These are phyloP conservation scores for Danionella dracula DNA, from an alignment of 2,797 vertebrate genomes.

Conservation along the genomic window DNA sequence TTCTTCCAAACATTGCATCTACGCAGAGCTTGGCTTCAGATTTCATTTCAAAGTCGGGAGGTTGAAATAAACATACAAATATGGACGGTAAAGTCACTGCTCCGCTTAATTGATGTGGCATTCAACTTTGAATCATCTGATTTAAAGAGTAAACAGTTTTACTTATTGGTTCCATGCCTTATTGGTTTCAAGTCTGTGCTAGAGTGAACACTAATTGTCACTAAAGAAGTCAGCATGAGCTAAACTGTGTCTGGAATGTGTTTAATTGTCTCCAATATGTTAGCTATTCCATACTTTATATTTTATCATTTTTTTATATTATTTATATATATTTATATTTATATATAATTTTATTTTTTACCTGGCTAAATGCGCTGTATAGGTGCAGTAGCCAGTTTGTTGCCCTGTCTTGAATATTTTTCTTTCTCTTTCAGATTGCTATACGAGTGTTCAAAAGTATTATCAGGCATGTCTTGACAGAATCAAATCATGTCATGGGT, in stretches of 20 bases:
- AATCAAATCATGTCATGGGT: too few relatives aligned
- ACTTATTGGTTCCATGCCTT: neutral
- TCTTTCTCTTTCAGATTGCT: too few relatives aligned
- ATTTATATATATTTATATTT: too few relatives aligned
- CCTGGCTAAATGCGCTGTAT: too few relatives aligned
- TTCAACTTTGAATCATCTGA: slow-evolving; percentile 21
- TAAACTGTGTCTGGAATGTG: neutral
- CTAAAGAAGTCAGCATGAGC: neutral
- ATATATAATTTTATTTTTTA: too few relatives aligned
- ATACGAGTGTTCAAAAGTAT: too few relatives aligned
- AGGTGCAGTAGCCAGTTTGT: too few relatives aligned
- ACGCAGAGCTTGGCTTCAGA: neutral
- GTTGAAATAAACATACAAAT: slow-evolving; percentile 13
- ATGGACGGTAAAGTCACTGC: slow-evolving; percentile 1
- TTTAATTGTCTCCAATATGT: neutral
- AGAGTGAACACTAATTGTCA: neutral
- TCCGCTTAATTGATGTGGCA: slow-evolving; percentile 2
- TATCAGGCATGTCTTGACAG: too few relatives aligned
- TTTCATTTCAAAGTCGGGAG: slow-evolving; percentile 1
- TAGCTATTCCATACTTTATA: neutral
- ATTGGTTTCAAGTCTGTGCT: too few relatives aligned
- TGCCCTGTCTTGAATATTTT: too few relatives aligned
- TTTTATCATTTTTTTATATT: too few relatives aligned
- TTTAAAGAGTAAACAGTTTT: slow-evolving; percentile 2
- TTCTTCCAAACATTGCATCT: neutral